Percentiles rank a stretch among this genome's conserved stretches.
These are phyloP conservation scores for Molossus alvarezi DNA, from an alignment of 2,797 vertebrate genomes.

Conservation along the genomic window DNA sequence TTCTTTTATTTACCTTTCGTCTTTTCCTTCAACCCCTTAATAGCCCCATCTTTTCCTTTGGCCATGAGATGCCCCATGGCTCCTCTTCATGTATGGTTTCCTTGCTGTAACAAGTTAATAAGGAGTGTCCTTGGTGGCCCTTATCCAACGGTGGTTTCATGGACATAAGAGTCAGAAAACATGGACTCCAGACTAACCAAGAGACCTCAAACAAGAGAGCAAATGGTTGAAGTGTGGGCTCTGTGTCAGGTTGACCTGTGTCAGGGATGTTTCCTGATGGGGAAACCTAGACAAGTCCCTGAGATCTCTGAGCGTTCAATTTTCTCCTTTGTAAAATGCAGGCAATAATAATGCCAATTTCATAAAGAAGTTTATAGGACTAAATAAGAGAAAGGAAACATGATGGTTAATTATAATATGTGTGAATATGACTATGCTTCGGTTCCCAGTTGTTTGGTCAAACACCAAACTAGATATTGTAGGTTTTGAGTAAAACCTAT, in stretches of 20 bases:
- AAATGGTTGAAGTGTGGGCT: not conserved
- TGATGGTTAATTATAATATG: not conserved
- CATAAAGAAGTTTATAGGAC: not conserved
- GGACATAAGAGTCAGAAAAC: not conserved
- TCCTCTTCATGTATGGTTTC: not conserved
- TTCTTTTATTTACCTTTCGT: not conserved
- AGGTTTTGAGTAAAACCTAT: not conserved
- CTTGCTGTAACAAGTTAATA: not conserved
- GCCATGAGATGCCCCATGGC: not conserved
- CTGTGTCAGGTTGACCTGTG: not conserved
- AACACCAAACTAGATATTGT: not conserved
- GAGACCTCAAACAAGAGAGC: not conserved
- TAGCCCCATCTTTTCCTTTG: not conserved
- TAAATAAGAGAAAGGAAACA: not conserved
- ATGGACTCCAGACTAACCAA: not conserved
- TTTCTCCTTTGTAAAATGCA: constrained; percentile 16
- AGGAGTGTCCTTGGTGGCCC: not conserved
- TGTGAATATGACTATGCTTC: not conserved
- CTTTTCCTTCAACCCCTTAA: not conserved
- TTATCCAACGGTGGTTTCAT: not conserved
- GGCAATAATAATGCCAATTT: not conserved
- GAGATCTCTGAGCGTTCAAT: not conserved
- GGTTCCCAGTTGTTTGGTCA: not conserved
- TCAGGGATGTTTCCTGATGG: not conserved
- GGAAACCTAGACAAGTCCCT: not conserved